phyloP scores from a whole-genome alignment of 2,113 vertebrate genomes.

The mouse (Mus musculus) region DNA sequence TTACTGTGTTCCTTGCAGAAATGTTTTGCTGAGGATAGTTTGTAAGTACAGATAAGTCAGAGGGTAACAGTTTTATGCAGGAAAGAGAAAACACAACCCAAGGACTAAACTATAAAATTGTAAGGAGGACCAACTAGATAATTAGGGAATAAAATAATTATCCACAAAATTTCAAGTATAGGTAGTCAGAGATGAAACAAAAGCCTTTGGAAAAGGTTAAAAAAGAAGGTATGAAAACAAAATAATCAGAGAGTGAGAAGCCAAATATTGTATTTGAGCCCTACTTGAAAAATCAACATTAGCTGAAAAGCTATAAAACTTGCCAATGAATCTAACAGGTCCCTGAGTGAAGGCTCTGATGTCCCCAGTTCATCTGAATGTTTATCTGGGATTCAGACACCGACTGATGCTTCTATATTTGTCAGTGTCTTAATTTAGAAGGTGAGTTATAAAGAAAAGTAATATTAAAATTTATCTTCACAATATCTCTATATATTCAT shows the following conservation, averaged over 20 bases:
- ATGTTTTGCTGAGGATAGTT: slow-evolving; percentile 42
- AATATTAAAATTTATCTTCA: slow-evolving; percentile 43
- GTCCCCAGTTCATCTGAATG: not conserved
- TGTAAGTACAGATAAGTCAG: slow-evolving; percentile 14
- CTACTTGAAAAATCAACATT: not conserved
- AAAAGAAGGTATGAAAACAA: slow-evolving; percentile 16
- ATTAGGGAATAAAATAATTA: not conserved
- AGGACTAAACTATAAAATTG: not conserved
- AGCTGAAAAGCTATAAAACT: not conserved
- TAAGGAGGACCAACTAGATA: not conserved
- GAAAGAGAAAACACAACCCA: not conserved
- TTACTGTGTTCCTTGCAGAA: not conserved
- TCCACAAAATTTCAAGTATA: slow-evolving; percentile 1
- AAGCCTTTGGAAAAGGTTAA: not conserved
- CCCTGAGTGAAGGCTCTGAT: not conserved
- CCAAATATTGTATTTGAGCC: not conserved
- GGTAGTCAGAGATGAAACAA: not conserved
- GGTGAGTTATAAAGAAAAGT: slow-evolving; percentile 12
- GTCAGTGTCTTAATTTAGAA: not conserved
- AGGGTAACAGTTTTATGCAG: not conserved
- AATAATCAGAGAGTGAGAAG: not conserved
- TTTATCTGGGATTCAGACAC: not conserved
- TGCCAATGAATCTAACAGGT: not conserved
- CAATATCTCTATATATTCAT: slow-evolving; percentile 29
- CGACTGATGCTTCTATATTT: slow-evolving; percentile 32